Percentiles rank a stretch among this genome's conserved stretches.
Evolutionary conservation across 2,113 vertebrate genomes (phyloP).

Genomic region (Heteronetta atricapilla): DNA sequence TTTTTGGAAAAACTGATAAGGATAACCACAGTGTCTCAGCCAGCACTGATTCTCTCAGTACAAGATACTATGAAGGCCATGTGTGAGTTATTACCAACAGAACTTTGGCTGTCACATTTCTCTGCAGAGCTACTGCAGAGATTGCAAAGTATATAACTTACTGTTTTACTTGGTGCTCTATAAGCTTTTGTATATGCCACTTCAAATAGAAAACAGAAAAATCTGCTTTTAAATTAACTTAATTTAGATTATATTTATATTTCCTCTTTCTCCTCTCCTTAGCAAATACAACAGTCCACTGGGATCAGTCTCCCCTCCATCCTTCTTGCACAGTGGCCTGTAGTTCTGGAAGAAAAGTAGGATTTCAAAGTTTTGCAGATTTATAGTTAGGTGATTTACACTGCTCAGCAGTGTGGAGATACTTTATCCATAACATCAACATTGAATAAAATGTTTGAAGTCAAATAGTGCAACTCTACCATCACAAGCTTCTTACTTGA

Average conservation of each 20-base stretch:
- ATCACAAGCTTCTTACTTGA: not conserved
- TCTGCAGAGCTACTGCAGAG: not conserved
- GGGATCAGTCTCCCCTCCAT: not conserved
- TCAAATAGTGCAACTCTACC: not conserved
- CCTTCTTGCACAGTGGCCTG: not conserved
- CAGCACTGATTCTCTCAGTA: not conserved
- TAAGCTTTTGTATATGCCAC: not conserved
- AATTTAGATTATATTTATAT: not conserved
- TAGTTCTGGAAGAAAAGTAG: not conserved
- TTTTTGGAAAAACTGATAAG: not conserved
- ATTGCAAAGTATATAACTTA: not conserved
- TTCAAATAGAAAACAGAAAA: not conserved
- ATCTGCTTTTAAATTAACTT: not conserved
- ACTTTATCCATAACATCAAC: not conserved
- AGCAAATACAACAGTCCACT: not conserved
- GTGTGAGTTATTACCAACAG: not conserved
- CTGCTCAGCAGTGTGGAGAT: not conserved
- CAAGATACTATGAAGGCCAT: not conserved
- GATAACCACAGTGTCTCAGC: not conserved
- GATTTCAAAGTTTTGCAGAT: not conserved
- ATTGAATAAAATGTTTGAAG: rapidly evolving
- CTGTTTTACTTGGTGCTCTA: not conserved
- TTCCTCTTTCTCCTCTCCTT: not conserved
- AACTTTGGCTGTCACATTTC: constrained; percentile 5
- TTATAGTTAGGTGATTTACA: not conserved